Evolutionary conservation across 2,797 vertebrate species (phyloP), one percentile per base, ranked within the genome.

Genomic region (Typhlichthys subterraneus): DNA sequence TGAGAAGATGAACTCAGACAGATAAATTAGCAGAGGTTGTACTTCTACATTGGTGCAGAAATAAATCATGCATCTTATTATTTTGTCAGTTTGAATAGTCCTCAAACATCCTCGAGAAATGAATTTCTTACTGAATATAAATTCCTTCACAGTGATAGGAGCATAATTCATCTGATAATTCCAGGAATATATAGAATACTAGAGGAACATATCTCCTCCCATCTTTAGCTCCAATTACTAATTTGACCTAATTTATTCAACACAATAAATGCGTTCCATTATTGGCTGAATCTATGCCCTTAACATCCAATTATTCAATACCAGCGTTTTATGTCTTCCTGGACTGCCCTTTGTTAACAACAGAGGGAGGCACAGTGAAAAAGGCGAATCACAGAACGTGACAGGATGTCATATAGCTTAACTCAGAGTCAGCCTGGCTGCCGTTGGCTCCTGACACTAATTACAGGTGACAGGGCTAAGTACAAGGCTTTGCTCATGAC

Each of bases 381-480:
- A 72, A 29, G 1, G 54, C 1, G 13, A 9, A 4, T 54, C 52
- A 57, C n/a, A 53, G 63, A 45, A n/a, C 53, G 55, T 84, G 84
- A 86, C 76, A 84, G 73, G 66, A 70, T 80, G 72, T 87, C 84
- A 88, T 68, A 65, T 70, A 73, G 72, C 80, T 82, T 71, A 83
- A 86, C 72, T 81, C 74, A n/a, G 81, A 77, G 81, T 84, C 87
- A 83, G 74, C 49, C 15, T 2, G 61, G 72, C 51, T 62, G 67
- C 79, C 73, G 65, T 83, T 69, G 77, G 72, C 48, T 63, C 53
- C 45, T 88, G 89, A 92, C 76, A 74, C 64, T 88, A 88, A 91
- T 91, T 87, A 79, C 79, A 90, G 89, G 83, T 88, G 91, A 89
- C 89, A 88, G 77, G 85, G 81, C 81, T 88, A 91, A 91, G 80